Evolutionary conservation across 2,797 vertebrate genomes (phyloP).

Genomic region (Rousettus madagascariensis): DNA sequence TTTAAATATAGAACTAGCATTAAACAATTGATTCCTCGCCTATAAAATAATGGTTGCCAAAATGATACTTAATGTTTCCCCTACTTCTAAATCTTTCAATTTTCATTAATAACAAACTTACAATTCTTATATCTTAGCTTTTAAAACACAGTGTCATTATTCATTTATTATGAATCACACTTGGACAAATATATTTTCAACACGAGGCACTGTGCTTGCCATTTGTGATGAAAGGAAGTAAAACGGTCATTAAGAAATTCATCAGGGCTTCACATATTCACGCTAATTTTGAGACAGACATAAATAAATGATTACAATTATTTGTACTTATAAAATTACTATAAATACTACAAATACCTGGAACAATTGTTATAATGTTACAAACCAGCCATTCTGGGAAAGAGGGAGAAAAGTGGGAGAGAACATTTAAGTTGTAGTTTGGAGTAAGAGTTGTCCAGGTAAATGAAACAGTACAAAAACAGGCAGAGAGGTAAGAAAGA

Average conservation of each 20-base stretch:
- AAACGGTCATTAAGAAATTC: not conserved
- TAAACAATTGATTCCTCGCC: not conserved
- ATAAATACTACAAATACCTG: not conserved
- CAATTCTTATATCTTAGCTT: not conserved
- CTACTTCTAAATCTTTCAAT: not conserved
- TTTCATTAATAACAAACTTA: constrained; percentile 30
- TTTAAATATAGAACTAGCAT: not conserved
- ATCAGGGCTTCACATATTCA: not conserved
- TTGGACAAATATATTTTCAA: constrained; percentile 29
- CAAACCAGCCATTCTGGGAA: not conserved
- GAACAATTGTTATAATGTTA: not conserved
- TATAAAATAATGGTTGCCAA: not conserved
- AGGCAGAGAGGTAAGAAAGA: constrained; percentile 1
- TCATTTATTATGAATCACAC: not conserved
- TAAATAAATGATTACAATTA: constrained; percentile 18
- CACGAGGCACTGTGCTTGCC: not conserved
- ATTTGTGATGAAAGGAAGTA: constrained; percentile 29
- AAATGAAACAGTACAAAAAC: not conserved
- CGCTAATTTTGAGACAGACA: not conserved
- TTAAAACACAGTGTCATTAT: not conserved
- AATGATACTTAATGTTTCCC: not conserved
- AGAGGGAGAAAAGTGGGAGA: not conserved
- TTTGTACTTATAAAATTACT: constrained; percentile 17
- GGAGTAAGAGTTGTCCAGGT: not conserved
- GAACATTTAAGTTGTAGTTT: not conserved